phyloP scores from a whole-genome alignment of 2,888 invertebrate species.

The Limenitis camilla region DNA sequence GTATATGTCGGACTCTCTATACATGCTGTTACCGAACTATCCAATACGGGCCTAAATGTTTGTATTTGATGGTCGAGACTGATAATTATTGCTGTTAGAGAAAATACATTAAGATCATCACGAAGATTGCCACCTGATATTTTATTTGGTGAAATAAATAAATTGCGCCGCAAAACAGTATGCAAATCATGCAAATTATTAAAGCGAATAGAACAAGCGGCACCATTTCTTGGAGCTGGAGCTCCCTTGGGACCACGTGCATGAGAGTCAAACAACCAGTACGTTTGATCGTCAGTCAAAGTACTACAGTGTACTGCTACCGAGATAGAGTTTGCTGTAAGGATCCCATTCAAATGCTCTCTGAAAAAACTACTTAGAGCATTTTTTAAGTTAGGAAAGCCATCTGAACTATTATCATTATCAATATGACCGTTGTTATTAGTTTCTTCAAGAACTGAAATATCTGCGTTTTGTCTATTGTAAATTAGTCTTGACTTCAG shows the following conservation, averaged over 20 bases:
- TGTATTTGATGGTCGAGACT: no score
- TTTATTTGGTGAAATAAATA: no score
- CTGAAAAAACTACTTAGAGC: slow-evolving; percentile 12
- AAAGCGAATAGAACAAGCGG: slow-evolving; percentile 20
- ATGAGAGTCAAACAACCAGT: slow-evolving; percentile 15
- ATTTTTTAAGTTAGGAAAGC: slow-evolving; percentile 18
- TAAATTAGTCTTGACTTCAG: slow-evolving; percentile 6
- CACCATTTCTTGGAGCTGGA: slow-evolving; percentile 10
- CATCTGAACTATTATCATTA: not conserved
- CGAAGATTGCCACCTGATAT: no score
- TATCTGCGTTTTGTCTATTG: slow-evolving; percentile 8
- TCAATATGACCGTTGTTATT: slow-evolving; percentile 5
- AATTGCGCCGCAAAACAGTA: no score
- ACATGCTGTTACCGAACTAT: no score
- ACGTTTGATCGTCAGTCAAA: not conserved
- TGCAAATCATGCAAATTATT: no score
- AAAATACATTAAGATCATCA: no score
- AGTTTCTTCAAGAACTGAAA: slow-evolving; percentile 4
- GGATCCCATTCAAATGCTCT: slow-evolving; percentile 8
- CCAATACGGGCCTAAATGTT: no score
- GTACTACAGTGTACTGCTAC: slow-evolving; percentile 13
- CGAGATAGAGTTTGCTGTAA: slow-evolving; percentile 15
- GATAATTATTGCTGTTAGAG: no score
- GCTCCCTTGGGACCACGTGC: slow-evolving; percentile 17
- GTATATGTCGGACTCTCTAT: no score